phyloP scores from a whole-genome alignment of 2,888 invertebrate species.

The Drosophila paramelanica region DNA sequence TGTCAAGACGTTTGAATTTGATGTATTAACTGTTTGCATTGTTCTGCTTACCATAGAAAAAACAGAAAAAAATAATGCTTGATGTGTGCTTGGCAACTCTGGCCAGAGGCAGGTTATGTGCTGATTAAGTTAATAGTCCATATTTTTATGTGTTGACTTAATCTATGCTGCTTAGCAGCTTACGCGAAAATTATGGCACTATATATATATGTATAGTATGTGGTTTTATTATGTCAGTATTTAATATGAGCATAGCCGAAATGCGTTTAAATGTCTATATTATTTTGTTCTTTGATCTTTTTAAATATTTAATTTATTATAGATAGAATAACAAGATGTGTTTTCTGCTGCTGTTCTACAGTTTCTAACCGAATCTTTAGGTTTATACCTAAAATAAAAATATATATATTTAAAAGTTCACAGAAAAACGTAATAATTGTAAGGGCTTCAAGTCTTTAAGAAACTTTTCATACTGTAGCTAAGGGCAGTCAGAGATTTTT shows the following conservation, averaged over 20 bases:
- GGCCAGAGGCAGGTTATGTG: conserved; percentile 48
- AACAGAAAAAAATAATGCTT: neutral
- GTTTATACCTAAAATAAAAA: neutral
- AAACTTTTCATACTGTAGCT: no score
- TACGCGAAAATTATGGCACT: conserved; percentile 17
- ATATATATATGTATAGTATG: neutral
- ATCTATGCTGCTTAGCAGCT: conserved; percentile 38
- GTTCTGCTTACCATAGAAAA: conserved; percentile 13
- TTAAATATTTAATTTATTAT: conserved; percentile 11
- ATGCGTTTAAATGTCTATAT: neutral
- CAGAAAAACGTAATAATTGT: neutral
- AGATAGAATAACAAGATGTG: no score
- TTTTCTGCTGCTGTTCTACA: no score
- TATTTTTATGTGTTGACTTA: conserved; percentile 45
- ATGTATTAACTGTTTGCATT: conserved; percentile 74
- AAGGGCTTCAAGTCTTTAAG: neutral
- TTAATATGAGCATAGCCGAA: neutral
- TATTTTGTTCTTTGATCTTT: neutral
- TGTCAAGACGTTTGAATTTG: conserved; percentile 71
- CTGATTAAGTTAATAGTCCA: conserved; percentile 57
- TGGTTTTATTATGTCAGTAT: conserved; percentile 1
- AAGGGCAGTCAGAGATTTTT: no score
- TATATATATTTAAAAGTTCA: neutral
- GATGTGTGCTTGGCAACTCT: conserved; percentile 9
- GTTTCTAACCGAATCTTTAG: neutral